Evolutionary conservation across 37 sponge, comb jelly and placozoan genomes (phyloP), one percentile per base, ranked within the genome.

Genomic region (Haliclona indistincta): DNA sequence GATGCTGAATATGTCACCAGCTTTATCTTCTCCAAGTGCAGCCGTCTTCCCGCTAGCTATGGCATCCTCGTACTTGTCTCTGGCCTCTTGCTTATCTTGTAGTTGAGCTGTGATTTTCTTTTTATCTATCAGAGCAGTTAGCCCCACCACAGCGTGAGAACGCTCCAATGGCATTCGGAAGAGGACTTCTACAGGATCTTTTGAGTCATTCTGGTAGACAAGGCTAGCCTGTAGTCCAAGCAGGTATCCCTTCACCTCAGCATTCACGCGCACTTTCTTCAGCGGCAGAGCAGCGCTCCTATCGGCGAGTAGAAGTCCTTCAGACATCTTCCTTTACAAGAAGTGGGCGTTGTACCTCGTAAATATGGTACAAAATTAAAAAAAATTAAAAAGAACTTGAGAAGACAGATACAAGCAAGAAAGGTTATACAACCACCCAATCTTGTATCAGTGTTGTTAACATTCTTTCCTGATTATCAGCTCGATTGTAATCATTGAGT

Each of bases 51-150:
- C 87, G 53, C 76, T 68, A n/a, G 70, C 47, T 4, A 86, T 75
- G 25, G 81, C 87, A 38, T 86, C 77, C 7, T 80, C 81, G 52
- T 80, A 86, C 49, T 40, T 74, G 26, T 44, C 38, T 64, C 47
- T 67, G 1, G 87, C 87, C 43, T 80, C 73, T 47, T 73, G 71
- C 43, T 80, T 80, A 63, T 86, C 87, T 44, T 75, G 67, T n/a
- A 86, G 32, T 7, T 70, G 70, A 23, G 79, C 87, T 47, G 22
- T 64, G 38, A 86, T 67, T 42, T 17, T 63, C 34, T 64, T 38
- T 7, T 71, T 81, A 51, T 80, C 81, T 51, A 86, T 75, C 19
- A 83, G 63, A 20, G 84, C 76, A 3, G 43, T 68, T 33, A 86
- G 75, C 5, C 71, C 71, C 38, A 56, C 61, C 7, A 86, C 76